A percentile compares a stretch with the other conserved stretches of the same genome.
Evolutionary conservation across 2,113 vertebrate genomes (phyloP).

Genomic region (Podarcis raffonei): DNA sequence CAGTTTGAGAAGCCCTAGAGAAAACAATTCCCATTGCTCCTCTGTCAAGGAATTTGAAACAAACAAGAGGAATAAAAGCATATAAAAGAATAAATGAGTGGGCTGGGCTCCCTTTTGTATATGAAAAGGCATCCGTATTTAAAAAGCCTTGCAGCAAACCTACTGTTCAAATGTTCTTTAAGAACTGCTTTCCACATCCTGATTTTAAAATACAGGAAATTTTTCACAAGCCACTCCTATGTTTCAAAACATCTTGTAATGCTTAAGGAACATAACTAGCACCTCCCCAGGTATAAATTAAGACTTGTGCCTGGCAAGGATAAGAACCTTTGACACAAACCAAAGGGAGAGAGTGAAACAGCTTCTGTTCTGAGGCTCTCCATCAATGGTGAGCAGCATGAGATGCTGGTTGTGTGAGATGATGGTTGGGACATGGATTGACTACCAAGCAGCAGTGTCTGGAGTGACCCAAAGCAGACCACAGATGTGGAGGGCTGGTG

Average conservation of each 20-base stretch:
- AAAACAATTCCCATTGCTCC: background rate
- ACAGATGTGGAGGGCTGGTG: no score
- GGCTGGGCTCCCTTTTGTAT: background rate
- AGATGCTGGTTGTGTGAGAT: no score
- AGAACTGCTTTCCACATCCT: background rate
- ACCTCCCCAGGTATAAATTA: no score
- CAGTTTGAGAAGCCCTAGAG: background rate
- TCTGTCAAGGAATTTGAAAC: background rate
- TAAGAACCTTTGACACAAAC: no score
- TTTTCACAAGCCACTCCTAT: background rate
- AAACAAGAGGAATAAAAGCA: background rate
- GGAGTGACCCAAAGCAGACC: no score
- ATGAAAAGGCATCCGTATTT: conserved; percentile 21
- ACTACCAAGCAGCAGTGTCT: no score
- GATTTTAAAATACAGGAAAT: background rate
- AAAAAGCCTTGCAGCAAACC: conserved; percentile 16
- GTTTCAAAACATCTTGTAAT: background rate
- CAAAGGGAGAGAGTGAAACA: no score
- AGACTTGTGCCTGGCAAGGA: no score
- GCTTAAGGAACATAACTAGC: background rate
- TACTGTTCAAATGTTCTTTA: background rate
- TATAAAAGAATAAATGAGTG: conserved; percentile 7
- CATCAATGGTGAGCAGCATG: no score
- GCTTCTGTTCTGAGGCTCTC: no score
- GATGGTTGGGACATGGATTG: no score